Evolutionary conservation across 2,888 invertebrate genomes (phyloP).

Genomic region (Amorpha juglandis): DNA sequence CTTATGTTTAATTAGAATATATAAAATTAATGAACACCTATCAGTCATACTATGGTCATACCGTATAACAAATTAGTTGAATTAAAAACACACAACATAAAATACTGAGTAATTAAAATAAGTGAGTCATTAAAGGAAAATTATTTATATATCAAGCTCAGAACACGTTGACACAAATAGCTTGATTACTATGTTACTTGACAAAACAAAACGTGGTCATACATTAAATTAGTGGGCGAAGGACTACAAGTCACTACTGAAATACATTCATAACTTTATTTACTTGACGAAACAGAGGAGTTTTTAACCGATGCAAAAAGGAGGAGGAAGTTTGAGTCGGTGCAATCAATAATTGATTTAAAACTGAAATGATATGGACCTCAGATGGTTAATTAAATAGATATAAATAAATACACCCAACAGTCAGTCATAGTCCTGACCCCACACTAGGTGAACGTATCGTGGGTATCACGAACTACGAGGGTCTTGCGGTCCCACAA

Average conservation of each 20-base stretch:
- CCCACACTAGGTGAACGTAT: too few relatives aligned
- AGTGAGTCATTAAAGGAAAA: slow-evolving; percentile 47
- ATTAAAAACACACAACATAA: slow-evolving; percentile 28
- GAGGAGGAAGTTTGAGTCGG: too few relatives aligned
- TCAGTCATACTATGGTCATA: background rate
- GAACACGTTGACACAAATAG: slow-evolving; percentile 41
- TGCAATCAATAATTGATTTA: too few relatives aligned
- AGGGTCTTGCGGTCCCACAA: too few relatives aligned
- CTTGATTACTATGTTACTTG: slow-evolving; percentile 27
- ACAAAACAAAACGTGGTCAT: slow-evolving; percentile 22
- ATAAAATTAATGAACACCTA: slow-evolving; percentile 1
- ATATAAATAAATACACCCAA: too few relatives aligned
- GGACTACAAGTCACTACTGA: slow-evolving; percentile 9
- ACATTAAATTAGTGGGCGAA: slow-evolving; percentile 22
- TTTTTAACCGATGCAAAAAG: too few relatives aligned
- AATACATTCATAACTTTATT: slow-evolving; percentile 13
- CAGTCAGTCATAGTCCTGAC: too few relatives aligned
- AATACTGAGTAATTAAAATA: slow-evolving; percentile 38
- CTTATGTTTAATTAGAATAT: too few relatives aligned
- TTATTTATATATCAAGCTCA: slow-evolving; percentile 39
- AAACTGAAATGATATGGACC: too few relatives aligned
- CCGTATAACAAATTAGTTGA: slow-evolving; percentile 16
- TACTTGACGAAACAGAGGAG: background rate
- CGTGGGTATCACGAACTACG: too few relatives aligned
- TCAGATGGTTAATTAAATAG: too few relatives aligned